Evolutionary conservation across 2,797 vertebrate genomes (phyloP), one percentile per base, ranked within the genome.

Genomic region (Salarias fasciatus): DNA sequence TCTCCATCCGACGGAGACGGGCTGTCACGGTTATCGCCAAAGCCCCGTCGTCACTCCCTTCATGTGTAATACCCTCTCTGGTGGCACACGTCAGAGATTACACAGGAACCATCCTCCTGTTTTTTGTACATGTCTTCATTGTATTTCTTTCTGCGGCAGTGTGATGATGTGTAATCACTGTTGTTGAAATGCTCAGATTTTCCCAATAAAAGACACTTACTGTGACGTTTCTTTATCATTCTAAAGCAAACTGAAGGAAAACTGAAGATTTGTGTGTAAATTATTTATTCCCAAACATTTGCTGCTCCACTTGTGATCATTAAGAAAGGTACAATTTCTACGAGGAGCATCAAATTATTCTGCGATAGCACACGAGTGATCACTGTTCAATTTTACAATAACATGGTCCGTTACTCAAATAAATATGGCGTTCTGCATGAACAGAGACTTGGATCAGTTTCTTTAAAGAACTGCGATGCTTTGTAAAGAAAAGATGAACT

Each of bases 121-220:
- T 78, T 75, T 77, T 78, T 75, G 63, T 70, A 69, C 8, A 37
- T n/a, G n/a, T n/a, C n/a, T n/a, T n/a, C n/a, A n/a, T n/a, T n/a
- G n/a, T 67, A 66, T 80, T 87, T 86, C 86, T 75, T 64, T 62
- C 77, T 77, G 75, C 83, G 81, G 63, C 82, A 66, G 73, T 69
- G 67, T 80, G 60, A 86, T 79, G 79, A 66, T 69, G 56, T 86
- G 74, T 85, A 81, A 81, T 58, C 37, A n/a, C 54, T 77, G 44
- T 11, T 77, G 69, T 77, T 80, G 69, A 51, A 55, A 58, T 65
- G 67, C 78, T 83, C 71, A 55, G 11, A 75, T 60, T 67, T 63
- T 65, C 68, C 58, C 43, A 92, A 91, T 92, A 92, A 93, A 94
- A 80, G 48, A 79, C 14, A 48, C 28, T 6, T 11, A 14, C 59